Conservation (phyloP, 2,113 vertebrate species). For the Oreochromis aureus region DNA sequence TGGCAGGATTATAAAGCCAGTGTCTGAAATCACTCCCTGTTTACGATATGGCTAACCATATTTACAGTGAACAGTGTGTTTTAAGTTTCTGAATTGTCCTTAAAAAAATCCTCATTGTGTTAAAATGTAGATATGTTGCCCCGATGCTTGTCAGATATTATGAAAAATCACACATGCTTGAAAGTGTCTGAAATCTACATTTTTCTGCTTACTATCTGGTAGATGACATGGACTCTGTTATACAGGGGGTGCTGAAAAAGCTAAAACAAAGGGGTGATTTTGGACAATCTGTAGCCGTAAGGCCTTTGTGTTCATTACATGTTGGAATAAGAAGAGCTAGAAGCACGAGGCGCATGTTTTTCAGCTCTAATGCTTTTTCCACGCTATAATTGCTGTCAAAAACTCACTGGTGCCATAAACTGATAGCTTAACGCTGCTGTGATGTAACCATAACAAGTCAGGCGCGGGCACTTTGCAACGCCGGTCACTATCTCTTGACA, state of each 20-base stretch:
- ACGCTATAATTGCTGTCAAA: background rate
- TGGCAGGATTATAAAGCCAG: background rate
- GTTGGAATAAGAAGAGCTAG: background rate
- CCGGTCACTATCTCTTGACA: constrained; percentile 26
- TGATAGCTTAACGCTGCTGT: background rate
- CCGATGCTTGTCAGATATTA: background rate
- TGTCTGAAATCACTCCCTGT: background rate
- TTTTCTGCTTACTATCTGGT: background rate
- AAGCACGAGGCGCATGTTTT: background rate
- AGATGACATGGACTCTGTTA: background rate
- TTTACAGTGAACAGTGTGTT: background rate
- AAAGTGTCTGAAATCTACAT: background rate
- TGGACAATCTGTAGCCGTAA: background rate
- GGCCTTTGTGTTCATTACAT: background rate
- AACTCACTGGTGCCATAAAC: constrained; percentile 1
- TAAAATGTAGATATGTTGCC: background rate
- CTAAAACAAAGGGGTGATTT: background rate
- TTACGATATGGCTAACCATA: background rate
- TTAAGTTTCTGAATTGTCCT: background rate
- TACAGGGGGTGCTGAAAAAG: background rate
- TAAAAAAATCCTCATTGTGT: background rate
- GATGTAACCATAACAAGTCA: background rate
- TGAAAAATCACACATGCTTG: background rate
- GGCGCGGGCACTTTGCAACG: background rate
- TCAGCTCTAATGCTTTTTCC: background rate